phyloP scores from a whole-genome alignment of 2,888 invertebrate species.

The Biston stratarius region DNA sequence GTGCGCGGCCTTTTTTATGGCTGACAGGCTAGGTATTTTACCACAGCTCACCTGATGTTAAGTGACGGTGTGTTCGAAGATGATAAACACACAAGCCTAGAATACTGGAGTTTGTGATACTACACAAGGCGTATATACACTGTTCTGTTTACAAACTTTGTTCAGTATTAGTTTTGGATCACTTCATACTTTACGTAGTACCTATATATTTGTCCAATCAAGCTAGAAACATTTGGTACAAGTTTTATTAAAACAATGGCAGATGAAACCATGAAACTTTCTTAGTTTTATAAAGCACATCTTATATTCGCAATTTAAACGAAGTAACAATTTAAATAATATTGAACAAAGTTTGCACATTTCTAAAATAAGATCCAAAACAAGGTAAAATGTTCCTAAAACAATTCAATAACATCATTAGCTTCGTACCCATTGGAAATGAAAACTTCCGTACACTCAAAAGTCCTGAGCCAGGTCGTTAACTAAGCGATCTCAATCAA shows the following conservation, averaged over 20 bases:
- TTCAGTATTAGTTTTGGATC: too few relatives aligned
- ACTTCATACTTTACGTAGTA: too few relatives aligned
- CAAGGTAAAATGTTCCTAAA: not conserved
- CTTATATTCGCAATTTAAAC: not conserved
- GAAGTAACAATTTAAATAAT: not conserved
- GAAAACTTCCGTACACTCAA: slow-evolving; percentile 10
- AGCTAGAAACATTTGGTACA: not conserved
- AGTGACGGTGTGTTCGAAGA: too few relatives aligned
- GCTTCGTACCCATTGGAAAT: slow-evolving; percentile 2
- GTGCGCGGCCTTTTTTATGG: too few relatives aligned
- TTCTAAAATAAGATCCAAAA: not conserved
- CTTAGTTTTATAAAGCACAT: too few relatives aligned
- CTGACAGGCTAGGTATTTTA: too few relatives aligned
- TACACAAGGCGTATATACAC: too few relatives aligned
- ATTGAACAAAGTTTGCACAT: not conserved
- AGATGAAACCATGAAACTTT: not conserved
- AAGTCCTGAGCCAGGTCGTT: slow-evolving; percentile 25
- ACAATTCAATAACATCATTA: slow-evolving; percentile 18
- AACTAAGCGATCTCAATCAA: slow-evolving; percentile 29
- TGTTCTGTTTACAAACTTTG: too few relatives aligned
- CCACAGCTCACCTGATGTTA: too few relatives aligned
- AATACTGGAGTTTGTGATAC: too few relatives aligned
- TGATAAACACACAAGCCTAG: too few relatives aligned
- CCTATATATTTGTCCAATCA: too few relatives aligned
- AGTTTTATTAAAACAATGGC: not conserved